Conservation (phyloP, 2,113 vertebrate genomes). For the Catharus fuscescens region DNA sequence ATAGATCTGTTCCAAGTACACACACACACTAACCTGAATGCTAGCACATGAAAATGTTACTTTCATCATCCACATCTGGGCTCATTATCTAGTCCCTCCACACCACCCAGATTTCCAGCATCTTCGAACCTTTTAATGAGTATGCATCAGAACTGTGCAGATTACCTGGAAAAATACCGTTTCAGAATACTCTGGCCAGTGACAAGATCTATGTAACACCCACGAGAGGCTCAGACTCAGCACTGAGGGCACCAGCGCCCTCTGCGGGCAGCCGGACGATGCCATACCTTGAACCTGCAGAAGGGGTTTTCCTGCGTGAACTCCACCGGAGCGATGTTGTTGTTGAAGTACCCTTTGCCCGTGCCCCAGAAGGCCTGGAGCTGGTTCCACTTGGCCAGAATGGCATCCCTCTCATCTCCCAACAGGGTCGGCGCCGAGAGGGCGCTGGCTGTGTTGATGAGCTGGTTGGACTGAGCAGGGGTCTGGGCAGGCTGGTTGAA, state of each 20-base stretch:
- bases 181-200: background rate
- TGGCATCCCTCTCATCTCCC: conserved; percentile 94
- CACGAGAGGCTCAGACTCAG: background rate
- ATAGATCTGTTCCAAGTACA: background rate
- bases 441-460: conserved; percentile 95
- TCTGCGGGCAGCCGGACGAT: fast-evolving
- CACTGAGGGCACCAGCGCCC: background rate
- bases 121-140: background rate
- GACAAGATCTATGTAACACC: background rate
- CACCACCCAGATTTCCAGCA: background rate
- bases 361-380: conserved; percentile 98
- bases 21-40: background rate
- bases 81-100: background rate
- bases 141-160: background rate
- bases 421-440: conserved; percentile 91
- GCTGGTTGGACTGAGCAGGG: conserved; percentile 86
- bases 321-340: conserved; percentile 89
- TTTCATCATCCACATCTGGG: background rate
- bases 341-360: conserved; percentile 94
- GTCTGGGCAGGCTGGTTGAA: conserved; percentile 86
- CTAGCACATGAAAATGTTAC: background rate
- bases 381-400: conserved; percentile 98
- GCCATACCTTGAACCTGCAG: conserved; percentile 94
- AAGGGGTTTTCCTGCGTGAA: conserved; percentile 97
- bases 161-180: background rate